Percentiles rank a stretch among this genome's conserved stretches.
These are phyloP conservation scores for Caiman crocodilus DNA, from an alignment of 2,797 vertebrate species.

Conservation along the genomic window DNA sequence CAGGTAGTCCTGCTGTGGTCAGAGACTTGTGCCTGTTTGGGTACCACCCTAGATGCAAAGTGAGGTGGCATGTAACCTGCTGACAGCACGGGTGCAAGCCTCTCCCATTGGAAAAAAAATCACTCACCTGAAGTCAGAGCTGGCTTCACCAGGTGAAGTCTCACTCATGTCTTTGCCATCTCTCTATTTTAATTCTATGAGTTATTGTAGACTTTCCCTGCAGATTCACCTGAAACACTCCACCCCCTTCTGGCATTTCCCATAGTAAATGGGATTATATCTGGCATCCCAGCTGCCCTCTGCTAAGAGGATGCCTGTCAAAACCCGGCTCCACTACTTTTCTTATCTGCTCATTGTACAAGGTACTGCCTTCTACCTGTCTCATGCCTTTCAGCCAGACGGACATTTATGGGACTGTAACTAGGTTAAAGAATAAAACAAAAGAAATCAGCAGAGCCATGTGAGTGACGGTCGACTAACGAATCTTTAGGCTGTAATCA, in stretches of 20 bases:
- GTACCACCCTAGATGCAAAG: not conserved
- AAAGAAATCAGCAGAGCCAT: not conserved
- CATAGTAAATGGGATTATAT: rapidly evolving
- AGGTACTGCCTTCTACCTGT: rapidly evolving
- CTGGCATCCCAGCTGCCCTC: rapidly evolving
- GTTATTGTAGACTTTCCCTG: rapidly evolving
- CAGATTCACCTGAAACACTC: not conserved
- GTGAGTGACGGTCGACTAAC: not conserved
- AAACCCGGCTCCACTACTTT: not conserved
- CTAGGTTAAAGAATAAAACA: not conserved
- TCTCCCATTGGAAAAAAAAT: too few species aligned
- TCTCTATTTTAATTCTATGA: not conserved
- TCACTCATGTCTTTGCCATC: too few species aligned
- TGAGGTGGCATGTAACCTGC: not conserved
- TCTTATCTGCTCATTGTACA: not conserved
- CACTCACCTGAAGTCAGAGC: not conserved
- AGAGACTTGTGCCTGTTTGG: not conserved
- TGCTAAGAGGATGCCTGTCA: rapidly evolving
- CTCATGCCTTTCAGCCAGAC: not conserved
- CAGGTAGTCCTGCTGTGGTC: not conserved
- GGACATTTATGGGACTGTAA: not conserved
- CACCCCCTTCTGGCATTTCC: not conserved
- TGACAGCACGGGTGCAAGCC: not conserved
- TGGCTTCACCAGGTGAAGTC: rapidly evolving
- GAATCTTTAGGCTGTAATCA: not conserved